Evolutionary conservation across 2,797 vertebrate species (phyloP), one percentile per base, ranked within the genome.

Genomic region (Cuniculus paca): DNA sequence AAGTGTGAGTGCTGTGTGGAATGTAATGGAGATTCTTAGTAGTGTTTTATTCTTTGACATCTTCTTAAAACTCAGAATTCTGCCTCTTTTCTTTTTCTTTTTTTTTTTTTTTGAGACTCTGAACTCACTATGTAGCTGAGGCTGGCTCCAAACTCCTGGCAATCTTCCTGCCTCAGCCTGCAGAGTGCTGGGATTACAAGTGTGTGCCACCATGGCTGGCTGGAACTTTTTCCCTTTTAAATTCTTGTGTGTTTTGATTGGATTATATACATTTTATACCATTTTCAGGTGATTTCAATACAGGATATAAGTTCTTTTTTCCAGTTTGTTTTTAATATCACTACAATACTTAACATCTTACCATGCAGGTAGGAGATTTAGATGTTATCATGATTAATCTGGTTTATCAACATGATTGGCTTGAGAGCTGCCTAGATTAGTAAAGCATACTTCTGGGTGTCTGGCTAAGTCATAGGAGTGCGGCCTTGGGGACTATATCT

Each of bases 221-320:
- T 68, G 34, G 70, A 36, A 70, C 24, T 34, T 50, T 36, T 75
- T 10, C 50, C 19, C 36, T 80, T 74, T 81, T 42, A 78, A 81
- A 70, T 63, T 70, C 39, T 19, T 52, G 19, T 48, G 31, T 24
- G n/a, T 88, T 61, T 65, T 45, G 22, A 88, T 3, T 68, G 56
- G 20, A 68, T 70, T n/a, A 78, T 16, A 20, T 26, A 3, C 31
- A 63, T 70, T 87, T 70, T 81, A 58, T 52, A 42, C 75, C 54
- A 88, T 78, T 96, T 94, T 88, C 36, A 70, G 26, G 9, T 87
- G 26, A 77, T 70, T 84, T 92, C 50, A 78, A 86, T 26, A 48
- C 0, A 85, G 42, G 19, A 88, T 80, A 12, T 90, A 87, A 34
- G 5, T 79, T 54, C 34, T n/a, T 75, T 84, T 52, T 56, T 17